These are phyloP conservation scores for Pteropus alecto DNA, from an alignment of 2,113 vertebrate species.

Conservation along the genomic window DNA sequence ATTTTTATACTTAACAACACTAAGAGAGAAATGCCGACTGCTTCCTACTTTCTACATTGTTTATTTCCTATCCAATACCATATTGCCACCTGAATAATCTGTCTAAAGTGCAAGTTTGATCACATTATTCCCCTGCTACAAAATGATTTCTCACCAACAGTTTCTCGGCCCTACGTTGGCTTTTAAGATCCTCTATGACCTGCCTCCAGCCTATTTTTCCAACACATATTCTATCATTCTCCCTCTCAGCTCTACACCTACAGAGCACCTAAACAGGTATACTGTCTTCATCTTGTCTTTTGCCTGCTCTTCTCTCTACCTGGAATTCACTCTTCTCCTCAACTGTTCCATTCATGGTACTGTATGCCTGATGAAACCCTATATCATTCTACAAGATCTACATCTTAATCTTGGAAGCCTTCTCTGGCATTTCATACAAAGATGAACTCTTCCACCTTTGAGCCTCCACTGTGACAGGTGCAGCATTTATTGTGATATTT, in stretches of 20 bases:
- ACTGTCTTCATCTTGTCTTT: background rate
- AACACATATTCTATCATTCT: background rate
- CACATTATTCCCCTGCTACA: background rate
- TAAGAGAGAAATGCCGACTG: background rate
- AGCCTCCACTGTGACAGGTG: background rate
- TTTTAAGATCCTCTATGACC: background rate
- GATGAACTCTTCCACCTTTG: background rate
- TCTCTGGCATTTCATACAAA: background rate
- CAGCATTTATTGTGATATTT: background rate
- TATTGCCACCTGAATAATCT: background rate
- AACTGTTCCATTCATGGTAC: fast-evolving
- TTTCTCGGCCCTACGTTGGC: background rate
- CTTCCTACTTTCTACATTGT: background rate
- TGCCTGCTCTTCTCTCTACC: background rate
- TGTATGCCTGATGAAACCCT: background rate
- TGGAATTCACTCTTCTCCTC: background rate
- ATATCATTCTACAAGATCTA: background rate
- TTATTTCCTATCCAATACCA: background rate
- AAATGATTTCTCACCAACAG: background rate
- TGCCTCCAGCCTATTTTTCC: background rate
- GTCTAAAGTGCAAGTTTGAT: background rate
- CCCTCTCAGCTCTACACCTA: background rate
- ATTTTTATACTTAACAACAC: background rate
- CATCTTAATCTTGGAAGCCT: background rate
- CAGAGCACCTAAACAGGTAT: background rate